Base-by-base conservation (phyloP, 2,888 invertebrate genomes). In the Phragmatobia fuliginosa region DNA sequence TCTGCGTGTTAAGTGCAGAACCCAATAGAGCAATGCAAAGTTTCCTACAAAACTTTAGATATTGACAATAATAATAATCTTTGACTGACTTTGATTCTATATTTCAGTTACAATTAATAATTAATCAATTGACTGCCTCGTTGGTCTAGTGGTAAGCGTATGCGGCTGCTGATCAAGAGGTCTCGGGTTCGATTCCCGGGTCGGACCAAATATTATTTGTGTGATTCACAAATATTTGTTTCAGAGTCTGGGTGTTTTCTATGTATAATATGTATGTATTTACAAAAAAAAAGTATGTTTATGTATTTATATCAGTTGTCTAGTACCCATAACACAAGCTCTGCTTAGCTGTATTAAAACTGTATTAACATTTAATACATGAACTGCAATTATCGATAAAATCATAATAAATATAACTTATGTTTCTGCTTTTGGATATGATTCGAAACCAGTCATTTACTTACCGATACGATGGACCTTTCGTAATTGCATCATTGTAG, bases 351-450 rank as follows among this genome's bases (percentile, higher is more conserved):
- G 59, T 14, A n/a, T 2, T 8, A 60, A 60, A 60, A 60, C 10
- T 21, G 21, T 60, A n/a, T 21, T n/a, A 33, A 60, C 8, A 60
- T 60, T 31, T 21, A 60, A 33, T 60, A 60, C 28, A 21, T 60
- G 3, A 60, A 32, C 32, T 33, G 59, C 11, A 60, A 60, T 60
- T 60, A 60, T 11, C 59, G 31, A 60, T 60, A 33, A 33, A 32
- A 33, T 60, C 31, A 1, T 3, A 16, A 60, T 60, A 33, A 60
- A 60, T 60, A 10, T 33, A 32, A 32, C 33, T 31, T 33, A 8
- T 60, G 25, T 60, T 60, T 60, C 31, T 60, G 59, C 21, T 33
- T 60, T 60, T 32, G 33, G 33, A 33, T 33, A 60, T n/a, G 32
- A 60, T 31, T n/a, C 31, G 32, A 21, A 59, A 59, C 59, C 59